These are phyloP conservation scores for Peromyscus aztecus DNA, from an alignment of 2,797 vertebrate species.

Conservation along the genomic window DNA sequence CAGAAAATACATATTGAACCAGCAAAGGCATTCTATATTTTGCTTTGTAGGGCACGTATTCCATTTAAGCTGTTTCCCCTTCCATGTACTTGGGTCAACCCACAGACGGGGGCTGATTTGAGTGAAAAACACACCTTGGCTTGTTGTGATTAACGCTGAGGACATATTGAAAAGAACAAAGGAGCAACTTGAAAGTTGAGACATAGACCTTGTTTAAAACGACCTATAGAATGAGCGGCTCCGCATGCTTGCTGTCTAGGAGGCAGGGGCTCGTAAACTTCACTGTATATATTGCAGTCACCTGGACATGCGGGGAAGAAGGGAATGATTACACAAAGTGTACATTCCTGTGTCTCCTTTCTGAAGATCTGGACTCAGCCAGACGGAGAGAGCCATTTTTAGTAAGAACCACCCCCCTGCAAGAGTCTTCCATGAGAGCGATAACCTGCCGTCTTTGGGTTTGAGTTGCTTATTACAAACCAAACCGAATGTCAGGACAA, in stretches of 20 bases:
- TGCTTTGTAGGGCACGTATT: background rate
- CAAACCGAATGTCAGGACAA: background rate
- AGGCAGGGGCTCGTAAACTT: background rate
- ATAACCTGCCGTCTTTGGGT: background rate
- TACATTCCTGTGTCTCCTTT: background rate
- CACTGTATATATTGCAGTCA: background rate
- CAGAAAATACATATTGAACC: background rate
- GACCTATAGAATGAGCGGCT: background rate
- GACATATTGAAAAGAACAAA: conserved; percentile 37
- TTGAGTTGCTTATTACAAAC: conserved; percentile 26
- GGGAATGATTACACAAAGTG: background rate
- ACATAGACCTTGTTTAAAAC: background rate
- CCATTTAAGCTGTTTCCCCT: background rate
- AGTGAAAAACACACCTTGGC: background rate
- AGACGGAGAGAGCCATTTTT: background rate
- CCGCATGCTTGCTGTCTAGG: background rate
- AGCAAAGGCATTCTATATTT: background rate
- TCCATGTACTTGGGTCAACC: background rate
- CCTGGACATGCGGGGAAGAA: background rate
- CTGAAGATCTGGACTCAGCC: background rate
- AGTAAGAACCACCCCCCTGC: background rate
- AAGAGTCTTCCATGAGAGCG: conserved; percentile 2
- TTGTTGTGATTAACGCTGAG: background rate
- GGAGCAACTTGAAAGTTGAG: background rate
- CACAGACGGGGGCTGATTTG: background rate